A percentile compares a stretch with the other conserved stretches of the same genome.
These are phyloP conservation scores for Bradynema listronoti DNA, from an alignment of 1,140 invertebrate genomes.

Conservation along the genomic window DNA sequence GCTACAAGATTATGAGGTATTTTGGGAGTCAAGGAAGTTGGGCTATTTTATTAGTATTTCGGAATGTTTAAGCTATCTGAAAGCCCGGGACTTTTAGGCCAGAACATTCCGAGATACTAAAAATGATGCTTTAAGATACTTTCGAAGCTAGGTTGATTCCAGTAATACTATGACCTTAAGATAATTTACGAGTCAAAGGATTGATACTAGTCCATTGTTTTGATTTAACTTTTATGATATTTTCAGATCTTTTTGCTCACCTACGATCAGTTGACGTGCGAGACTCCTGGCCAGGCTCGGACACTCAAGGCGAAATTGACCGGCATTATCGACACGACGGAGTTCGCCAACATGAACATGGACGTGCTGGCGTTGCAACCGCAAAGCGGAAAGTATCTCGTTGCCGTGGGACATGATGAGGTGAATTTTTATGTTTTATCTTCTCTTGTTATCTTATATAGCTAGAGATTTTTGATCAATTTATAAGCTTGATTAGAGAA, in stretches of 20 bases:
- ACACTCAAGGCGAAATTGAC: slow-evolving; percentile 10
- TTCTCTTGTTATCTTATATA: neutral
- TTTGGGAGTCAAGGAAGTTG: no score
- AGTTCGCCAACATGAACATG: slow-evolving; percentile 26
- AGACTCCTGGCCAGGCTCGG: neutral
- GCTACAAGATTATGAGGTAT: no score
- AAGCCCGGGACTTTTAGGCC: no score
- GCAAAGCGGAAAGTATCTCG: slow-evolving; percentile 18
- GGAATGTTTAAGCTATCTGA: no score
- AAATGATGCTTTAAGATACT: no score
- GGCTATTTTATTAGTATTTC: no score
- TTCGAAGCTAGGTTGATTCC: no score
- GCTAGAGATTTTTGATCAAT: neutral
- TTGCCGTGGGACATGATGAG: slow-evolving; percentile 26
- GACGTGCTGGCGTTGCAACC: slow-evolving; percentile 16
- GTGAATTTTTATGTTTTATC: neutral
- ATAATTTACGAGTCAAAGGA: no score
- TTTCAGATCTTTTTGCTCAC: slow-evolving; percentile 25
- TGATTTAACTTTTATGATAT: neutral
- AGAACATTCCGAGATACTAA: no score
- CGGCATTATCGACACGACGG: slow-evolving; percentile 12
- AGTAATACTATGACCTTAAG: no score
- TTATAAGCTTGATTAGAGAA: no score
- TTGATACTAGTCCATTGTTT: neutral
- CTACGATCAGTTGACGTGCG: slow-evolving; percentile 7